Evolutionary conservation across 2,888 invertebrate genomes (phyloP), one percentile per base, ranked within the genome.

Genomic region (Cartodere bifasciata): DNA sequence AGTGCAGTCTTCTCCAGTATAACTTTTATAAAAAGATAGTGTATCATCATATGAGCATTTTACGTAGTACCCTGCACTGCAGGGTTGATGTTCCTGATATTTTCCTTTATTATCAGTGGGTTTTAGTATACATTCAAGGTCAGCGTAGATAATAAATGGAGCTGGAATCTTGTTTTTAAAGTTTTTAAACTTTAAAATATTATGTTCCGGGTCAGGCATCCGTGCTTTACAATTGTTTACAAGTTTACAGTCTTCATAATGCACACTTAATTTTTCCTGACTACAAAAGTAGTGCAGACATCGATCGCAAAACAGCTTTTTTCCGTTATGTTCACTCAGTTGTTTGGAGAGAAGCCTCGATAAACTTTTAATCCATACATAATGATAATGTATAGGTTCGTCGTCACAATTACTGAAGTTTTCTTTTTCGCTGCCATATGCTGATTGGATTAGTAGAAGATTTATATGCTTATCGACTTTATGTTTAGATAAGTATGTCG

Each of bases 31-130:
- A 10, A 16, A 14, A 1, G 29, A 32, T 7, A 38, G 20, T 2
- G 21, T 17, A 11, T 37, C 34, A 24, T 34, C 32, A 24, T 28
- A 40, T 1, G 32, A 25, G 17, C 40, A 38, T 23, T 40, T 36
- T 4, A 36, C 17, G 13, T 34, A 40, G 10, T 36, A 38, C 2
- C 32, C 34, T 7, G 27, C 23, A 13, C 16, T 28, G 11, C 12
- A 15, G 4, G 39, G 37, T n/a, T 26, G 6, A 23, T 39, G 38
- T 16, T 31, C 13, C 2, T 31, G 32, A 23, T 26, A n/a, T 27
- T 12, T 29, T 22, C 29, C 5, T 2, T 2, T 13, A 2, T 21
- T 16, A 10, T 13, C 13, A 17, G 26, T 10, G 2, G 34, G 31
- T 28, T 31, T 25, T 7, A 35, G 13, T 17, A 35, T 11, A 14